Percentiles rank a stretch among this genome's conserved stretches.
These are phyloP conservation scores for Pinna nobilis DNA, from an alignment of 1,140 invertebrate species.

Conservation along the genomic window DNA sequence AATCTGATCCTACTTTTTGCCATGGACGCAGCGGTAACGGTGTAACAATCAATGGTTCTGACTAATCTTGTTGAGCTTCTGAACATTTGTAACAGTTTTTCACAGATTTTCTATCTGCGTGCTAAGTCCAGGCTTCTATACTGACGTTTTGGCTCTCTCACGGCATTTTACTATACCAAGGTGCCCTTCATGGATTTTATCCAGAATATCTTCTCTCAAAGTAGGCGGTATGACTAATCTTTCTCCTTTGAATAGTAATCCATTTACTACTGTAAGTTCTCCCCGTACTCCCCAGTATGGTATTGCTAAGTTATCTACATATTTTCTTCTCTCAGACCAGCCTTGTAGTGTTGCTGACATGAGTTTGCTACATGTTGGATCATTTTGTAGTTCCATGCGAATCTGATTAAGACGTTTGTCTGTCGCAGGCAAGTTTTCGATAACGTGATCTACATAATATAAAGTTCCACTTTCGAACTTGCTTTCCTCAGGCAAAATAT, in stretches of 20 bases:
- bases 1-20: too few relatives aligned
- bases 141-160: conserved; percentile 7
- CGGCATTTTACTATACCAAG: conserved; percentile 47
- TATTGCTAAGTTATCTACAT: neutral
- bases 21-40: too few relatives aligned
- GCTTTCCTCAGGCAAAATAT: too few relatives aligned
- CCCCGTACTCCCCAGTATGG: conserved; percentile 40
- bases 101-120: conserved; percentile 10
- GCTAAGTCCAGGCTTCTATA: conserved; percentile 47
- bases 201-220: conserved; percentile 23
- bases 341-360: conserved; percentile 31
- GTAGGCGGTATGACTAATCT: conserved; percentile 34
- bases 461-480: too few relatives aligned
- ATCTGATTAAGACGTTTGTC: too few relatives aligned
- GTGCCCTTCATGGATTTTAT: conserved; percentile 40
- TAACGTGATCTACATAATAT: too few relatives aligned
- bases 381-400: too few relatives aligned
- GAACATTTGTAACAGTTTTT: too few relatives aligned
- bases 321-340: conserved; percentile 29
- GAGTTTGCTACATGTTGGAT: too few relatives aligned
- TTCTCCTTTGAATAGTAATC: conserved; percentile 28
- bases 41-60: too few relatives aligned
- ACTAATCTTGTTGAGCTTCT: too few relatives aligned
- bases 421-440: too few relatives aligned
- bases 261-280: conserved; percentile 35